These are phyloP conservation scores for Agrochola circellaris DNA, from an alignment of 2,888 invertebrate species.

Conservation along the genomic window DNA sequence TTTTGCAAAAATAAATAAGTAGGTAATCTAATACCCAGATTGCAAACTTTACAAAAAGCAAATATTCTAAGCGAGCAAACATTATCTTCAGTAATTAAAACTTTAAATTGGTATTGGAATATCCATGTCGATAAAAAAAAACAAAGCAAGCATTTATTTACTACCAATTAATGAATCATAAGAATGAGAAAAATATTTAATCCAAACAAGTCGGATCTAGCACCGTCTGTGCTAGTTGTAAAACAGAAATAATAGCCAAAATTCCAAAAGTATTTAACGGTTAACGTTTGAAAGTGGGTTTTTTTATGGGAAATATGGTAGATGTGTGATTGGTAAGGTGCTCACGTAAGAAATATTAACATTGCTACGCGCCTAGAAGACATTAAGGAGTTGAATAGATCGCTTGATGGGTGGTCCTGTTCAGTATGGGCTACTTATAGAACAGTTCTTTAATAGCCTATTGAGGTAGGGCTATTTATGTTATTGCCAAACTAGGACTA, in stretches of 20 bases:
- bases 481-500: constrained; percentile 13
- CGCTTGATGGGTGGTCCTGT: constrained; percentile 54
- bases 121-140: not conserved
- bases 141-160: constrained; percentile 16
- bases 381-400: constrained; percentile 46
- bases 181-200: constrained; percentile 17
- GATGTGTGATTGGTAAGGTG: constrained; percentile 43
- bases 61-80: constrained; percentile 1
- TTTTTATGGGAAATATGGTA: constrained; percentile 30
- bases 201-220: constrained; percentile 4
- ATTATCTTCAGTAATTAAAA: constrained; percentile 28
- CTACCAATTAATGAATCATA: constrained; percentile 23
- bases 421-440: not conserved
- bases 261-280: not conserved
- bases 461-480: constrained; percentile 26
- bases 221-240: not conserved
- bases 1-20: constrained; percentile 3
- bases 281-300: not conserved
- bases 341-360: constrained; percentile 61
- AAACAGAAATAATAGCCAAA: not conserved
- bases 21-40: not conserved
- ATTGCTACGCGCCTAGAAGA: constrained; percentile 37
- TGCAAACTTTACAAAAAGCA: constrained; percentile 11
- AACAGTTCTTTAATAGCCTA: constrained; percentile 23
- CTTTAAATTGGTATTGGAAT: constrained; percentile 4